phyloP scores from a whole-genome alignment of 2,113 vertebrate genomes.

The Charadrius vociferus region DNA sequence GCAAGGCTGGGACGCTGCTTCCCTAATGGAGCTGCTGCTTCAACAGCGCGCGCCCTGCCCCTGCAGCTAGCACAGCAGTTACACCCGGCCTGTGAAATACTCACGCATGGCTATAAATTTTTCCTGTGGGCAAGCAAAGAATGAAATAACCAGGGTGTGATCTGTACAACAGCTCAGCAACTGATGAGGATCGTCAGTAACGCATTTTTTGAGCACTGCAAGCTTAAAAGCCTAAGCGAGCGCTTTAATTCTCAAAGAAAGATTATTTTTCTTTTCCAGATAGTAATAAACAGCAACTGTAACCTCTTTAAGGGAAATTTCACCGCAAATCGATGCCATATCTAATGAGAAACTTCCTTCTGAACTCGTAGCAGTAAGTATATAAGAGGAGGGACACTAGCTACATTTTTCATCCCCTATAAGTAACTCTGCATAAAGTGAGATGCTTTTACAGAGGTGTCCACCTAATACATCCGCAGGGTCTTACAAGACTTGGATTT shows the following conservation, averaged over 20 bases:
- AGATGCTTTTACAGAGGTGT: not conserved
- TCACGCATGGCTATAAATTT: fast-evolving
- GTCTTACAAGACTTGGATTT: not conserved
- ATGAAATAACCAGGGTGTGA: not conserved
- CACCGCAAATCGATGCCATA: not conserved
- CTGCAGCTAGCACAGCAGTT: not conserved
- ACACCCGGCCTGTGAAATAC: not conserved
- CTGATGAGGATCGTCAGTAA: not conserved
- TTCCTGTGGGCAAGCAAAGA: not conserved
- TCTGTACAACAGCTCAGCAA: not conserved
- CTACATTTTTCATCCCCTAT: not conserved
- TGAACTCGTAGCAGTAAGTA: not conserved
- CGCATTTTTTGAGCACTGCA: not conserved
- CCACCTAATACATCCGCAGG: not conserved
- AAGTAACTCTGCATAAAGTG: not conserved
- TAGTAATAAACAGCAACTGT: not conserved
- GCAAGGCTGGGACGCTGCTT: not conserved
- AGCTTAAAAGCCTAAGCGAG: not conserved
- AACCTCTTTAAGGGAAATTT: not conserved
- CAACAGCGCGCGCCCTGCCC: not conserved
- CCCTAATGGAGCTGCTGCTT: not conserved
- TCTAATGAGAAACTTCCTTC: not conserved
- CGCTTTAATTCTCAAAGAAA: not conserved
- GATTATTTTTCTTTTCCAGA: not conserved
- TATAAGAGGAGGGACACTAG: not conserved